These are phyloP conservation scores for Ctenopoma multispine DNA, from an alignment of 2,797 vertebrate genomes.

Conservation along the genomic window DNA sequence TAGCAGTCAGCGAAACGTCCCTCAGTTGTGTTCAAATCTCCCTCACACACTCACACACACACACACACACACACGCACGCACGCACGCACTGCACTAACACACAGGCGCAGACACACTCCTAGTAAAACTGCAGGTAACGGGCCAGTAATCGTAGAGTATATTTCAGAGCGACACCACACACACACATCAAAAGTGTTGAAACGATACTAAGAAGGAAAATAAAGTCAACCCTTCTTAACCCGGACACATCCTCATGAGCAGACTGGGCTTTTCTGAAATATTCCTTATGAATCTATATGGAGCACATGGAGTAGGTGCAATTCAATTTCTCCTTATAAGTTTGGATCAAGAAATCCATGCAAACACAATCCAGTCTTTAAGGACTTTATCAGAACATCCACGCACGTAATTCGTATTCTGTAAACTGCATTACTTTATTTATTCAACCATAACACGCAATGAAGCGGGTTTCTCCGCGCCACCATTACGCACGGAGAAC, in stretches of 20 bases:
- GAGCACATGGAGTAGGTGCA: not conserved
- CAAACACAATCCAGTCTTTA: not conserved
- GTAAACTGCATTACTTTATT: not conserved
- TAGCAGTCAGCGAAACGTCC: not conserved
- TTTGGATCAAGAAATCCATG: not conserved
- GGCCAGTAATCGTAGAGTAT: no score
- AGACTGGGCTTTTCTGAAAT: not conserved
- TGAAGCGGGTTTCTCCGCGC: not conserved
- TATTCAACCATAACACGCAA: not conserved
- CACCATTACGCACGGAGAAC: slow-evolving; percentile 47
- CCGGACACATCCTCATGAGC: not conserved
- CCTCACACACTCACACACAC: not conserved
- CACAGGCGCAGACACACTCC: not conserved
- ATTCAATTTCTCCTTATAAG: not conserved
- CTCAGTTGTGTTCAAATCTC: not conserved
- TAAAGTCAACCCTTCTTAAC: not conserved
- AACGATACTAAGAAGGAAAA: not conserved
- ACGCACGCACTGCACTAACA: not conserved
- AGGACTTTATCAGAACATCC: not conserved
- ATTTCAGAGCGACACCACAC: not conserved
- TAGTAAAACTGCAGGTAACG: not conserved
- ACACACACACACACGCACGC: no score
- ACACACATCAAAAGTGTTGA: not conserved
- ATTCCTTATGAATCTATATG: not conserved
- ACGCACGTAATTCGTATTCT: no score